A percentile compares a stretch with the other conserved stretches of the same genome.
Conservation (phyloP, 1,140 invertebrate genomes). For the Heliconius nattereri region DNA sequence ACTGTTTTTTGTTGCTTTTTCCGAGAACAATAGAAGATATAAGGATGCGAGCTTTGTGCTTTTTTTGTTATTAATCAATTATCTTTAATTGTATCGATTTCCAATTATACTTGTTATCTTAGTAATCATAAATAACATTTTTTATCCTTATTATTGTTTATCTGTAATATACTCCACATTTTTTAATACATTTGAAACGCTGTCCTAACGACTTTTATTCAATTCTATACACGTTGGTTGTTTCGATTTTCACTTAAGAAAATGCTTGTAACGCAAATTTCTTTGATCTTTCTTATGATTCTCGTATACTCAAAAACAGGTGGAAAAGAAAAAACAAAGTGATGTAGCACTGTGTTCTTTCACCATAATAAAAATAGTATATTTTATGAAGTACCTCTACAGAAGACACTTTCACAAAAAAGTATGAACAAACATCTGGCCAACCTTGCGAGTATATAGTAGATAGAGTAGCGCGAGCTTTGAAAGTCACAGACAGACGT, state of each 20-base stretch:
- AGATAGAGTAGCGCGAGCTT: neutral
- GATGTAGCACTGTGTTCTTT: no score
- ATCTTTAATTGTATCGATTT: constrained; percentile 23
- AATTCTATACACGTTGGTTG: no score
- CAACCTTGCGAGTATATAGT: neutral
- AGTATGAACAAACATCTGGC: neutral
- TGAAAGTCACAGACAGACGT: constrained; percentile 2
- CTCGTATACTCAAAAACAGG: no score
- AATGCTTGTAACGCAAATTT: no score
- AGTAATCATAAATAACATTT: neutral
- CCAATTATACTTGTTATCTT: constrained; percentile 2
- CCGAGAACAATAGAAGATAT: constrained; percentile 37
- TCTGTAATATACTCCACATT: neutral
- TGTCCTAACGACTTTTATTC: no score
- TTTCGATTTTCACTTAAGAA: no score
- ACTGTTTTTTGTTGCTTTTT: constrained; percentile 48
- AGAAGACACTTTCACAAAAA: no score
- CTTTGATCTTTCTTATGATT: no score
- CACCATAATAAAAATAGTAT: no score
- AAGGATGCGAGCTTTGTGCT: constrained; percentile 20
- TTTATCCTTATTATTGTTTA: neutral
- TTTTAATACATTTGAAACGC: no score
- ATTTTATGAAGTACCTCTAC: no score
- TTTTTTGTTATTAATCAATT: constrained; percentile 16
- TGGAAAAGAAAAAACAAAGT: no score